These are phyloP conservation scores for Epinephelus coioides DNA, from an alignment of 2,797 vertebrate genomes.

Conservation along the genomic window DNA sequence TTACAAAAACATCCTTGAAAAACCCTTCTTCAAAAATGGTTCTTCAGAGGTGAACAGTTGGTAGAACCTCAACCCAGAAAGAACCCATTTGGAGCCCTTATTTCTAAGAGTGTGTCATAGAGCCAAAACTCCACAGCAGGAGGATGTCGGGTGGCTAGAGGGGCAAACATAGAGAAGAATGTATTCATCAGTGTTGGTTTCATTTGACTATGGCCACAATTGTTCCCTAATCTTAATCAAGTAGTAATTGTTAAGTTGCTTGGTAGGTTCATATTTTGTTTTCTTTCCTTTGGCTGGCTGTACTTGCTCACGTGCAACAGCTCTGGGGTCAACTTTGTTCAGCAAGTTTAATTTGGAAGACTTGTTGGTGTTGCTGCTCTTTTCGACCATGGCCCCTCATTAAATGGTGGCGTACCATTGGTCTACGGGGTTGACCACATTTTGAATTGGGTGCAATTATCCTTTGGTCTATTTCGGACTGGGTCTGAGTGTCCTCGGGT, in stretches of 20 bases:
- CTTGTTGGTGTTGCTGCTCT: not conserved
- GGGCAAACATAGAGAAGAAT: not conserved
- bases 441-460: constrained; percentile 12
- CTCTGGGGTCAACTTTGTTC: not conserved
- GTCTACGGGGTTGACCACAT: not conserved
- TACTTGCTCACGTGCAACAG: not conserved
- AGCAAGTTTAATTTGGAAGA: not conserved
- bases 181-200: not conserved
- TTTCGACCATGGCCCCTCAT: not conserved
- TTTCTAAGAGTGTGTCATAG: not conserved
- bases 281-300: not conserved
- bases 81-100: no score
- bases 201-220: constrained; percentile 4
- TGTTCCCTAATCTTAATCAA: not conserved
- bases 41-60: no score
- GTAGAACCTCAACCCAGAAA: no score
- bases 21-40: no score
- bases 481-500: constrained; percentile 4
- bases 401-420: not conserved
- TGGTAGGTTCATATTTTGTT: not conserved
- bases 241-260: not conserved
- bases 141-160: not conserved
- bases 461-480: constrained; percentile 2
- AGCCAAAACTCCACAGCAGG: not conserved
- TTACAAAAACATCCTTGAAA: no score